Base-by-base conservation (phyloP, 2,113 vertebrate genomes). In the Cyanistes caeruleus region DNA sequence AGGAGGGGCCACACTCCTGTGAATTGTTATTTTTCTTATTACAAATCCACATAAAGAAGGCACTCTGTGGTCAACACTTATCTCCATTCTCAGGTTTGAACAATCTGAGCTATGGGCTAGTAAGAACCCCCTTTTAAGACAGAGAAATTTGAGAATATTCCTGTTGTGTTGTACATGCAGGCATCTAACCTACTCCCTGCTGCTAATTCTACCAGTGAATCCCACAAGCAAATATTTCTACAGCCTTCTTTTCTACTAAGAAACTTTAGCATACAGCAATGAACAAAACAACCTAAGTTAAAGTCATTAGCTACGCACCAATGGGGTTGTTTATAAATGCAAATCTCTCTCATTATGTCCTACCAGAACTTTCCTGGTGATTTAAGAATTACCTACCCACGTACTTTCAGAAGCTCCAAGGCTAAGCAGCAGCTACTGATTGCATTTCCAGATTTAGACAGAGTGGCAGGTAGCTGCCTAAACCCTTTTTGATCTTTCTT, bases 321-420 rank as follows among this genome's bases (percentile, higher is more conserved):
- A 20, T 59, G 33, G 52, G 51, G 35, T 76, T 77, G 31, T 80
- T 91, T 80, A 80, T 87, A 43, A 73, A 79, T 77, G 78, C 48
- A 83, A 77, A 91, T 82, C 35, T 95, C 59, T 65, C 37, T 86
- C 63, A 79, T 79, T 80, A 80, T 63, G 33, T 80, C 43, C 23
- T 49, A 43, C 43, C 68, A 88, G 80, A 92, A 77, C 68, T 63
- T 94, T 73, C 63, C 64, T 81, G 37, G 33, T 3, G 8, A 84
- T 85, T 90, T 91, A 88, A 88, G 35, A 93, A 92, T 93, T 88
- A 85, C 28, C 30, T 77, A 51, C 44, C 24, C 56, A 63, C 35
- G 18, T 48, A 70, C 3, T 86, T 91, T 41, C 80, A 80, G 87
- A 76, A 87, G 41, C 22, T 92, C 15, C 43, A 69, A 35, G 51